Evolutionary conservation across 2,888 invertebrate species (phyloP).

Genomic region (Lampropteryx suffumata): DNA sequence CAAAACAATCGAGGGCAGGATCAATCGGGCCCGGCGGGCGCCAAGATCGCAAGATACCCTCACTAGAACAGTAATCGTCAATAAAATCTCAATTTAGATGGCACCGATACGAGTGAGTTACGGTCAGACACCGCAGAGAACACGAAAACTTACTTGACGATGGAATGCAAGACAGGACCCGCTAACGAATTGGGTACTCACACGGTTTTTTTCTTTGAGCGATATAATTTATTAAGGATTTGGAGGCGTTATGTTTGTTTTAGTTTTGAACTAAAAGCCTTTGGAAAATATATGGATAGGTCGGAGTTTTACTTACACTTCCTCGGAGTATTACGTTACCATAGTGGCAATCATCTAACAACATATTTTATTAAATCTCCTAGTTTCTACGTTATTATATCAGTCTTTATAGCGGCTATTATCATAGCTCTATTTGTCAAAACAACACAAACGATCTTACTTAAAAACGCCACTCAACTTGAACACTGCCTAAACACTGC

Average conservation of each 20-base stretch:
- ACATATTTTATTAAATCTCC: too few relatives aligned
- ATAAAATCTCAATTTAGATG: constrained; percentile 83
- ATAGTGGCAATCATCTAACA: too few relatives aligned
- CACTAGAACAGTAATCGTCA: constrained; percentile 82
- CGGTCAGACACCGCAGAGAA: constrained; percentile 73
- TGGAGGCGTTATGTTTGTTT: constrained; percentile 35
- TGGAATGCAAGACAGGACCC: constrained; percentile 77
- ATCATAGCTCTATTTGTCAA: too few relatives aligned
- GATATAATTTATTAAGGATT: constrained; percentile 34
- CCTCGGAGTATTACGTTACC: too few relatives aligned
- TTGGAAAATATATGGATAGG: not conserved
- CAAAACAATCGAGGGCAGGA: constrained; percentile 44
- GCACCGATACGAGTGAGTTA: constrained; percentile 80
- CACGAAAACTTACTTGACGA: constrained; percentile 81
- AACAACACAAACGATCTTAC: too few relatives aligned
- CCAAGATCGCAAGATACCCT: constrained; percentile 81
- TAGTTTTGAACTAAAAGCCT: constrained; percentile 18
- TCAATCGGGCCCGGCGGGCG: constrained; percentile 67
- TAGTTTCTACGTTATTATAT: too few relatives aligned
- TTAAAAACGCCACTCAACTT: too few relatives aligned
- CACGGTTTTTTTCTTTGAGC: constrained; percentile 46
- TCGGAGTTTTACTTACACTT: not conserved
- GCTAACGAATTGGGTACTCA: constrained; percentile 78
- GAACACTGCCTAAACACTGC: too few relatives aligned
- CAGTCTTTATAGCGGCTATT: too few relatives aligned